These are phyloP conservation scores for Dryomyza anilis DNA, from an alignment of 2,888 invertebrate genomes.

Conservation along the genomic window DNA sequence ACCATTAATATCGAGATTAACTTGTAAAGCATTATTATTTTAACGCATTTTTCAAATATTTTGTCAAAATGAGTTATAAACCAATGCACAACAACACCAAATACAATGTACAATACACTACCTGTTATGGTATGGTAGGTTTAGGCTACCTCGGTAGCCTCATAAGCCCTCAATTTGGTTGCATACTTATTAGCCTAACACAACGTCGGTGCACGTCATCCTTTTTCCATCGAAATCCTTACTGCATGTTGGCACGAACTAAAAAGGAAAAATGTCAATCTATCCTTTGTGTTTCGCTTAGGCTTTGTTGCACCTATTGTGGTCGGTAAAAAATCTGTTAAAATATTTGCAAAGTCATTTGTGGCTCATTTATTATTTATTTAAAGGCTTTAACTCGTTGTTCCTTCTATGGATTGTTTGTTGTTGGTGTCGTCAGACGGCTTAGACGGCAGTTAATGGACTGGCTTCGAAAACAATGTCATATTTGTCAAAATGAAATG, in stretches of 20 bases:
- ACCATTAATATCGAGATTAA: slow-evolving; percentile 49
- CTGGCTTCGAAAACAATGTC: too few species aligned
- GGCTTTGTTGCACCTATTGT: slow-evolving; percentile 7
- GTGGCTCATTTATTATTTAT: background rate
- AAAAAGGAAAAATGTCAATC: background rate
- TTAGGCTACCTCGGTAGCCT: too few species aligned
- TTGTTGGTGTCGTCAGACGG: background rate
- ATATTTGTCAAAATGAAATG: too few species aligned
- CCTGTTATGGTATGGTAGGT: too few species aligned
- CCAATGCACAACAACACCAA: too few species aligned
- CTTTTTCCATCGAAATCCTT: too few species aligned
- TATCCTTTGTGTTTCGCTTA: background rate
- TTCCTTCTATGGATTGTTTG: background rate
- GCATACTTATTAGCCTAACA: too few species aligned
- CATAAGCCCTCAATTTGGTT: too few species aligned
- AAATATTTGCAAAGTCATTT: slow-evolving; percentile 38
- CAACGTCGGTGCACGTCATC: too few species aligned
- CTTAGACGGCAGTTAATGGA: background rate
- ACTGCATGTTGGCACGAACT: slow-evolving; percentile 1
- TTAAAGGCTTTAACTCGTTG: background rate
- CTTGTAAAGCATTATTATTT: slow-evolving; percentile 33
- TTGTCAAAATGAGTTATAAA: too few species aligned
- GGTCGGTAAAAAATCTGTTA: slow-evolving; percentile 24
- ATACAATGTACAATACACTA: too few species aligned
- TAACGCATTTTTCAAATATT: too few species aligned